Evolutionary conservation across 1,140 invertebrate species (phyloP), one percentile per base, ranked within the genome.

Genomic region (Magallana angulata): DNA sequence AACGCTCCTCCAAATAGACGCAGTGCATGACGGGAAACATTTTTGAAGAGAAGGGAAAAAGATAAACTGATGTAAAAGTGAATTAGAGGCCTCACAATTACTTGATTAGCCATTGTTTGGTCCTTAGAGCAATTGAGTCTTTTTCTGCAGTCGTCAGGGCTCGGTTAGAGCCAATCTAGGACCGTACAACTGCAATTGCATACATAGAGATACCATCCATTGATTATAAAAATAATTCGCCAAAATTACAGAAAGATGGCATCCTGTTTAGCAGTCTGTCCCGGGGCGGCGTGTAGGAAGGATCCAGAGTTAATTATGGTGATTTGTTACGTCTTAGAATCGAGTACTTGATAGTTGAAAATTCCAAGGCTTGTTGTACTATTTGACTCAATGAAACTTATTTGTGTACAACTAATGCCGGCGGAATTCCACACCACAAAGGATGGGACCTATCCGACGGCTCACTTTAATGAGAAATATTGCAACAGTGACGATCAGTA

Each of bases 211-310:
- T 71, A 30, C 3, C 9, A 7, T 71, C 24, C 68, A 30, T 30
- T 30, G 24, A 71, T 71, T 36, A 71, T 71, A 7, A 71, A 71
- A 36, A 71, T 71, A 71, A 71, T 71, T 71, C 36, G 68, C 68
- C 24, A 71, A 30, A 30, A 18, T 30, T 36, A 30, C 36, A 30
- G 24, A 30, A 30, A 30, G 68, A 24, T 30, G 36, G 24, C 68
- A 36, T 71, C 24, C 68, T 71, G 68, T 30, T 71, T 71, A 12
- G 24, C 7, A 12, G 7, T 71, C 36, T 30, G 8, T 48, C 68
- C 24, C 24, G 24, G 12, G 24, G 68, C 24, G 1, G 24, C 1
- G 24, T 30, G 9, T 71, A 30, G 18, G 18, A 71, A 30, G 24
- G 68, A 71, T 12, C 68, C 12, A 36, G 36, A 36, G 36, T 36